These are phyloP conservation scores for Megastigmus dorsalis DNA, from an alignment of 2,888 invertebrate species.

Conservation along the genomic window DNA sequence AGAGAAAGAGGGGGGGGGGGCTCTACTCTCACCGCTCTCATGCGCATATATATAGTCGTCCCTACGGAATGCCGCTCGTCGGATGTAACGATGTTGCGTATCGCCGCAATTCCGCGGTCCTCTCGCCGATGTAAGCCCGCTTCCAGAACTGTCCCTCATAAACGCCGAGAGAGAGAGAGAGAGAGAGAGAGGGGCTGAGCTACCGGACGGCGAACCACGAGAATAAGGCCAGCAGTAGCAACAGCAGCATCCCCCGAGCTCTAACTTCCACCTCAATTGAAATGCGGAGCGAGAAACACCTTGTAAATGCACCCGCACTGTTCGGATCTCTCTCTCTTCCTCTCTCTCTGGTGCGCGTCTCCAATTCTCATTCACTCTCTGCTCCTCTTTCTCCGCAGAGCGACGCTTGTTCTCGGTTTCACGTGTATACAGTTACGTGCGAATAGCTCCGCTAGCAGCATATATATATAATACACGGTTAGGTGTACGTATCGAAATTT, in stretches of 20 bases:
- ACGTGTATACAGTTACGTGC: no score
- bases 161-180: no score
- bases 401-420: no score
- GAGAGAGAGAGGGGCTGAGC: no score
- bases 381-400: background rate
- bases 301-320: background rate
- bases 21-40: no score
- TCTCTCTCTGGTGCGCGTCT: background rate
- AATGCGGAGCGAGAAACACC: constrained; percentile 4
- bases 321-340: no score
- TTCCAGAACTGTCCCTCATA: background rate
- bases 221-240: constrained; percentile 13
- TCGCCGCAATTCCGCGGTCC: constrained; percentile 19
- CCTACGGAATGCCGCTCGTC: background rate
- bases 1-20: no score
- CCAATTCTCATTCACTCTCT: background rate
- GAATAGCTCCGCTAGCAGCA: no score
- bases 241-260: background rate
- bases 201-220: background rate
- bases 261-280: constrained; percentile 18
- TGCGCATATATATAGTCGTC: background rate
- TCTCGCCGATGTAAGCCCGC: background rate
- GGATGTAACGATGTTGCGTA: constrained; percentile 21
- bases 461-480: no score
- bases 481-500: no score